phyloP scores from a whole-genome alignment of 2,888 invertebrate species.

The Heliconius sara region DNA sequence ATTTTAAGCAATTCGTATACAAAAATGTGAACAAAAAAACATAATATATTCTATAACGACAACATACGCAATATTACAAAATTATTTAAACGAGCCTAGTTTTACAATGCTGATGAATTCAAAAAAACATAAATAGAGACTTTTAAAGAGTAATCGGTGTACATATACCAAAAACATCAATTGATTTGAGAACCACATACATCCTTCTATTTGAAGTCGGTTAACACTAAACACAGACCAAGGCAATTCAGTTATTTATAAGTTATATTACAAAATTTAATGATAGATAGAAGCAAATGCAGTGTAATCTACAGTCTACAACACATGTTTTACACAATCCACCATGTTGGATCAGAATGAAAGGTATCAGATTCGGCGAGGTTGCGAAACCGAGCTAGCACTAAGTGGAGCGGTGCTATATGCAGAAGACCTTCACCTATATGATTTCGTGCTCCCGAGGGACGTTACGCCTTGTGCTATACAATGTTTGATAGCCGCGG shows the following conservation, averaged over 20 bases:
- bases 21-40: neutral
- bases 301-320: neutral
- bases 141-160: no score
- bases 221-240: neutral
- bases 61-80: slow-evolving; percentile 3
- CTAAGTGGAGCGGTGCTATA: slow-evolving; percentile 74
- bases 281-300: slow-evolving; percentile 16
- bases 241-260: neutral
- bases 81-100: neutral
- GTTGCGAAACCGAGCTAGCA: slow-evolving; percentile 67
- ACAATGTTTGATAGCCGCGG: slow-evolving; percentile 40
- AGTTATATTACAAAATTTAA: slow-evolving; percentile 22
- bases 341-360: slow-evolving; percentile 28
- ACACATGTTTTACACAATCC: slow-evolving; percentile 25
- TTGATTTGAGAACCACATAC: no score
- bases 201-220: no score
- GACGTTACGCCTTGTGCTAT: slow-evolving; percentile 47
- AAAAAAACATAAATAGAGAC: neutral
- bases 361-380: slow-evolving; percentile 32
- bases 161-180: no score
- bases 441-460: slow-evolving; percentile 66
- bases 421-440: slow-evolving; percentile 81
- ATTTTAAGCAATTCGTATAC: slow-evolving; percentile 5
- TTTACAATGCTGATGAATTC: neutral
- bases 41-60: no score